Base-by-base conservation (phyloP, 2,113 vertebrate species). In the Urocolius indicus region DNA sequence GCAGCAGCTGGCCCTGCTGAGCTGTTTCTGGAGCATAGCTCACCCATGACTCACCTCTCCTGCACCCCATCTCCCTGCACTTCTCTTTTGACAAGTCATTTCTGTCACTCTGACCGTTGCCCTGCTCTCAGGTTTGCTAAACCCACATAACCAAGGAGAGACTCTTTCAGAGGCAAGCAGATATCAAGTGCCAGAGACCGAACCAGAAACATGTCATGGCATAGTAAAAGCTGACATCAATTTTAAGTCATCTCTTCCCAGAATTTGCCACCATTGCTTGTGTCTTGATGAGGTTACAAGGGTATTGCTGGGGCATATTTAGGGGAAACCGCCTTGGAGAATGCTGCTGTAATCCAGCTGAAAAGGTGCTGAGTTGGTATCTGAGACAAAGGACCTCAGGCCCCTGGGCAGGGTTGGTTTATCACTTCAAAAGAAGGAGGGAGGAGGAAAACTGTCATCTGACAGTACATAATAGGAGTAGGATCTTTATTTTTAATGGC, bases 51-150 rank as follows among this genome's bases (percentile, higher is more conserved):
- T 98, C 97, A 98, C 78, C 38, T 85, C 87, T 96, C 73, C 87
- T 88, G 55, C 75, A 78, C 91, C 92, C 93, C 94, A 89, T 93
- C 93, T 92, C 4, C 0, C 91, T 85, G 59, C 72, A 30, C 75
- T 85, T 92, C 90, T 93, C 68, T 87, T 72, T 24, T 59, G 82
- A 63, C 90, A 73, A 95, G 94, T 95, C 65, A 95, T 95, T 95
- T 91, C 62, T 98, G 95, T 89, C 46, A 0, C 71, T 92, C 90
- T 96, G 96, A 91, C 97, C 63, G 82, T 97, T 97, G 52, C 94
- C 96, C 52, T 8, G 51, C 96, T 98, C 97, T 97, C 97, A 91
- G 91, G 45, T 97, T 98, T 97, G 96, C 96, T 97, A 94, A 98
- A 68, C 93, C 72, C 29, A 26, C 19, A 4, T 68, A 93, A 71